Evolutionary conservation across 2,888 invertebrate genomes (phyloP).

Genomic region (Meandrusa payeni): DNA sequence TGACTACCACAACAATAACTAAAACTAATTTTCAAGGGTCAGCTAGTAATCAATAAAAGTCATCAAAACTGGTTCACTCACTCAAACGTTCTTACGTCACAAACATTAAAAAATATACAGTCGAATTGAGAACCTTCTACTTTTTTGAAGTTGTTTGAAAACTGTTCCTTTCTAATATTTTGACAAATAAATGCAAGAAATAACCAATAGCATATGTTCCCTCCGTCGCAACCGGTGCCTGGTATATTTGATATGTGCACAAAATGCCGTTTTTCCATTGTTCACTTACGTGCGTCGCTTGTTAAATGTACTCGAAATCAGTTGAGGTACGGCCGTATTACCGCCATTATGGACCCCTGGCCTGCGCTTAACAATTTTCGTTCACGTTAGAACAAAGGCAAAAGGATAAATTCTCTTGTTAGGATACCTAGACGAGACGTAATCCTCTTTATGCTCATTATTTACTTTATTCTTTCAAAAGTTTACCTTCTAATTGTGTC

Average conservation of each 20-base stretch:
- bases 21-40: no score
- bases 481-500: no score
- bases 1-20: no score
- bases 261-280: conserved; percentile 25
- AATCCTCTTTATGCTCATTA: conserved; percentile 8
- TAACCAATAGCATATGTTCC: not conserved
- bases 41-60: no score
- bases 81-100: no score
- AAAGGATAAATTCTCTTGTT: conserved; percentile 17
- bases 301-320: conserved; percentile 46
- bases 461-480: not conserved
- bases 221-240: not conserved
- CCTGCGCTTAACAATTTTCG: conserved; percentile 6
- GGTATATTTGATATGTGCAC: conserved; percentile 27
- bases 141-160: no score
- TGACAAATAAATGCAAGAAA: not conserved
- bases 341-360: conserved; percentile 30
- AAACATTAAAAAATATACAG: no score
- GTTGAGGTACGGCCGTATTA: conserved; percentile 35
- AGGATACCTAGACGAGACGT: not conserved
- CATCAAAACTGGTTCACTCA: no score
- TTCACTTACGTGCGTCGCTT: conserved; percentile 40
- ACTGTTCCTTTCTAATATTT: no score
- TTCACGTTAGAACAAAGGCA: conserved; percentile 18
- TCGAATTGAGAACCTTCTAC: no score